A percentile compares a stretch with the other conserved stretches of the same genome.
Conservation (phyloP, 2,113 vertebrate genomes). For the Pimephales promelas region DNA sequence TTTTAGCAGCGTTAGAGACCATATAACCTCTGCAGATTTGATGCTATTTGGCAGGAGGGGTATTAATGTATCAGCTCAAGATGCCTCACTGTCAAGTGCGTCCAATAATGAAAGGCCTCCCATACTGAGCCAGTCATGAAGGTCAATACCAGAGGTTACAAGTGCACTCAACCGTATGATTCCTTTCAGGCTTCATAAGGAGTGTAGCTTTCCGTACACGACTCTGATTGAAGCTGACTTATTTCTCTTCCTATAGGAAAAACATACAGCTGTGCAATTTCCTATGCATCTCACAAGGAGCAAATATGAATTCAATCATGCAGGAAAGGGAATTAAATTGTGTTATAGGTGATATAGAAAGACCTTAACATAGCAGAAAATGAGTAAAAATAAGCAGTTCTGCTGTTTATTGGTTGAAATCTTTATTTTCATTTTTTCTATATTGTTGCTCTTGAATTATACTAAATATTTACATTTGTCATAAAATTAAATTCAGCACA, state of each 20-base stretch:
- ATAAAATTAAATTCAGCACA: not conserved
- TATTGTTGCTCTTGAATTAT: not conserved
- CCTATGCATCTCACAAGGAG: not conserved
- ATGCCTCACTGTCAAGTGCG: conserved; percentile 47
- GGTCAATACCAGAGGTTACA: conserved; percentile 59
- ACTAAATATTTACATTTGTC: not conserved
- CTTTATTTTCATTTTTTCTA: not conserved
- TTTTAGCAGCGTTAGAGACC: not conserved
- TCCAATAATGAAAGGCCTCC: conserved; percentile 61
- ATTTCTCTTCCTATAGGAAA: not conserved
- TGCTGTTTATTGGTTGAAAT: not conserved
- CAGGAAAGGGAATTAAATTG: not conserved
- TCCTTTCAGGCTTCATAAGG: conserved; percentile 56
- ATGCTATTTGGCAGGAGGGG: conserved; percentile 15
- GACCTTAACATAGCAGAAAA: not conserved
- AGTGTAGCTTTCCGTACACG: not conserved
- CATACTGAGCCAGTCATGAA: conserved; percentile 59
- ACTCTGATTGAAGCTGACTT: not conserved
- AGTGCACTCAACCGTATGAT: conserved; percentile 35
- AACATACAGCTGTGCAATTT: not conserved
- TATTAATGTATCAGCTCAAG: not conserved
- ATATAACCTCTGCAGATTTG: conserved; percentile 22
- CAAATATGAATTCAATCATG: not conserved
- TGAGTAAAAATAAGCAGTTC: not conserved
- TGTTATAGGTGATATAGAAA: not conserved